Conservation (phyloP, 2,797 vertebrate genomes). For the Monodelphis domestica region DNA sequence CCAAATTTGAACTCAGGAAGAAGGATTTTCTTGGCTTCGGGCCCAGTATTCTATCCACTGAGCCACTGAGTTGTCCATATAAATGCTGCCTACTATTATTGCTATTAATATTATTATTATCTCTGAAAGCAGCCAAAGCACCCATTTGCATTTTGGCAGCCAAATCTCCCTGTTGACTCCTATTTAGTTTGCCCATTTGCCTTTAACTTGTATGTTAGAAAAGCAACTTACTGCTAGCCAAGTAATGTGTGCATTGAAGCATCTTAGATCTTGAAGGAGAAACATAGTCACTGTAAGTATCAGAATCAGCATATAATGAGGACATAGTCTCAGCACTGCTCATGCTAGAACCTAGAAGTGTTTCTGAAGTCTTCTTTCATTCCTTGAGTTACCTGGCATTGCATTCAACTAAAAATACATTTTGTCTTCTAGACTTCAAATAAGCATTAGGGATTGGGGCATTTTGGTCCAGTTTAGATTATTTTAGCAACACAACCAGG, state of each 20-base stretch:
- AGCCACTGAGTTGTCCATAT: neutral
- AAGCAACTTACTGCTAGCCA: neutral
- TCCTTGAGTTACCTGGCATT: neutral
- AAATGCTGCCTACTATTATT: too few relatives aligned
- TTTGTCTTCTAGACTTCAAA: neutral
- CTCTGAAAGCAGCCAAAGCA: neutral
- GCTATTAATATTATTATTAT: neutral
- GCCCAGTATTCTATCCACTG: neutral
- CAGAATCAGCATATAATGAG: neutral
- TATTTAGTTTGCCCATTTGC: neutral
- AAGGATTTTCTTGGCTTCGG: neutral
- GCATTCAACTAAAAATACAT: neutral
- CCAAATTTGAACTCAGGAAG: neutral
- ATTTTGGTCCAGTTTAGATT: neutral
- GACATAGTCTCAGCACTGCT: neutral
- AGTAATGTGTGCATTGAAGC: neutral
- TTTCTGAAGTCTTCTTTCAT: neutral
- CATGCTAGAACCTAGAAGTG: neutral
- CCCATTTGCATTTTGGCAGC: neutral
- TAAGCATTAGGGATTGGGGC: neutral
- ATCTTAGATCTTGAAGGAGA: neutral
- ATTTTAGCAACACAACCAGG: neutral
- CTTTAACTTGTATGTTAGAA: neutral
- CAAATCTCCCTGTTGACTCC: neutral
- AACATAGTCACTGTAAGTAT: neutral